These are phyloP conservation scores for Plumapathes pennacea DNA, from an alignment of 92 coral and sea anemone genomes.

Conservation along the genomic window DNA sequence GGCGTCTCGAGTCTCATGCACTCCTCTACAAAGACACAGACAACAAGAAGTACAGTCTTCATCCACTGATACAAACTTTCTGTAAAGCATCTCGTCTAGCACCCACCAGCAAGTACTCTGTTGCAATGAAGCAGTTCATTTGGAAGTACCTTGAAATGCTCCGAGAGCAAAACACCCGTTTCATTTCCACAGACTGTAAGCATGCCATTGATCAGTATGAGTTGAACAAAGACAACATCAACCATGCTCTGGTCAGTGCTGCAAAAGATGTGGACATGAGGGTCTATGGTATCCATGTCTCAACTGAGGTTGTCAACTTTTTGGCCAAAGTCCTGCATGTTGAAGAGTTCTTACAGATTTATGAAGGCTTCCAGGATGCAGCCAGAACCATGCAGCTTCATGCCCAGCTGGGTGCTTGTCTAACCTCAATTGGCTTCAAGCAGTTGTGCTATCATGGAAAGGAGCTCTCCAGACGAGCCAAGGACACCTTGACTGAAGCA, in stretches of 20 bases:
- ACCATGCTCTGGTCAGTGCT: slow-evolving; percentile 53
- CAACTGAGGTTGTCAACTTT: slow-evolving; percentile 69
- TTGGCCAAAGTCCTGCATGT: slow-evolving; percentile 68
- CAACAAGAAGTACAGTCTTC: slow-evolving; percentile 53
- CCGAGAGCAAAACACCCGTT: slow-evolving; percentile 37
- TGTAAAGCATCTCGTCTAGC: slow-evolving; percentile 39
- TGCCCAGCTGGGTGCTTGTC: slow-evolving; percentile 53
- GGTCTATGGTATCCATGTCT: slow-evolving; percentile 43
- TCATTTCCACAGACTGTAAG: slow-evolving; percentile 52
- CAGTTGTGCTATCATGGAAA: slow-evolving; percentile 69
- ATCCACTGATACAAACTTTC: slow-evolving; percentile 65
- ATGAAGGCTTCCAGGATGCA: slow-evolving; percentile 14
- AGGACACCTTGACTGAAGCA: slow-evolving; percentile 39
- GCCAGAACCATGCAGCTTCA: slow-evolving; percentile 23
- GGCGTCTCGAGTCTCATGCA: slow-evolving; percentile 28
- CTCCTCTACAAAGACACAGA: slow-evolving; percentile 49
- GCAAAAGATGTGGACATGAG: slow-evolving; percentile 11
- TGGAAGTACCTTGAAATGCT: slow-evolving; percentile 30
- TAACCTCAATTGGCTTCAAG: slow-evolving; percentile 70
- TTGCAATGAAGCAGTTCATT: slow-evolving; percentile 51
- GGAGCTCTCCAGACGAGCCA: slow-evolving; percentile 12
- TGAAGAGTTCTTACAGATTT: slow-evolving; percentile 52
- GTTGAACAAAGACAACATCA: slow-evolving; percentile 52
- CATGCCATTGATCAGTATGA: slow-evolving; percentile 44
- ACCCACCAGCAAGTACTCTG: slow-evolving; percentile 20